Evolutionary conservation across 2,797 vertebrate genomes (phyloP).

Genomic region (Scarus forsteni): DNA sequence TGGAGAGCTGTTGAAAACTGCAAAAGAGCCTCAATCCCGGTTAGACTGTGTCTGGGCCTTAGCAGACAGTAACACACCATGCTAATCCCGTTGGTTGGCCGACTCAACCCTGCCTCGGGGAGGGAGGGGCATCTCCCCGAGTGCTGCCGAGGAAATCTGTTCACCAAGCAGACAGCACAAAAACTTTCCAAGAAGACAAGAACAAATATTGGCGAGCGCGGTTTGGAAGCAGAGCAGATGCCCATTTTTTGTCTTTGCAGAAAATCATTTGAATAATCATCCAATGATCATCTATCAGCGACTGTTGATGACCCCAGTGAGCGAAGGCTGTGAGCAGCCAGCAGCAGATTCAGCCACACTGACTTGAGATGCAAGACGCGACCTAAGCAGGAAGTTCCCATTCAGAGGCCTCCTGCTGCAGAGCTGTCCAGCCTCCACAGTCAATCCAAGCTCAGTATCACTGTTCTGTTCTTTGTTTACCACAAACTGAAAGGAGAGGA

Average conservation of each 20-base stretch:
- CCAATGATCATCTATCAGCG: conserved; percentile 53
- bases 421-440: conserved; percentile 66
- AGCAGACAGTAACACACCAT: conserved; percentile 75
- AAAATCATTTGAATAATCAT: conserved; percentile 51
- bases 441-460: conserved; percentile 64
- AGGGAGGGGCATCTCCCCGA: conserved; percentile 59
- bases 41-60: conserved; percentile 67
- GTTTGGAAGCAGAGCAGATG: conserved; percentile 65
- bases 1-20: conserved; percentile 61
- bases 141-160: conserved; percentile 71
- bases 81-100: conserved; percentile 80
- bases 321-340: conserved; percentile 32
- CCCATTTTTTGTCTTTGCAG: conserved; percentile 44
- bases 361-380: conserved; percentile 83
- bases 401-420: conserved; percentile 74
- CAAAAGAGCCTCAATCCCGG: conserved; percentile 61
- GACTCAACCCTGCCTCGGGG: conserved; percentile 64
- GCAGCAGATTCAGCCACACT: conserved; percentile 58
- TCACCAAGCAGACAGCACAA: conserved; percentile 49
- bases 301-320: conserved; percentile 49
- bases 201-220: conserved; percentile 68
- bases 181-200: conserved; percentile 71
- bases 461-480: conserved; percentile 68
- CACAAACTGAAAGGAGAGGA: conserved; percentile 46
- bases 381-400: conserved; percentile 81